These are phyloP conservation scores for Psylliodes chrysocephalus DNA, from an alignment of 2,888 invertebrate genomes.

Conservation along the genomic window DNA sequence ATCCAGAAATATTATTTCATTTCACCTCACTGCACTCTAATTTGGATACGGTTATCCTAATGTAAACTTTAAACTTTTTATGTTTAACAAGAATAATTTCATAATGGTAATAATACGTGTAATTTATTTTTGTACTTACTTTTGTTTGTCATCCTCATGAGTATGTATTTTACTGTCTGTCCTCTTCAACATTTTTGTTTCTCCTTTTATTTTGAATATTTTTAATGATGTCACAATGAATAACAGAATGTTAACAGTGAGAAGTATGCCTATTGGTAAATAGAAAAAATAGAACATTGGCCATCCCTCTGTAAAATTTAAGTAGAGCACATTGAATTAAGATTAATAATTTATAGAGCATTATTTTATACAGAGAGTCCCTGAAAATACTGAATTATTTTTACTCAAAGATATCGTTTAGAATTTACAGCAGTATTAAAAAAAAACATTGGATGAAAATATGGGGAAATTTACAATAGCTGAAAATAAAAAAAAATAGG, in stretches of 20 bases:
- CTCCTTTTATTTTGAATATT: slow-evolving; percentile 73
- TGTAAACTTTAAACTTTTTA: too few species aligned
- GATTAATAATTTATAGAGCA: background rate
- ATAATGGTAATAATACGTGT: too few species aligned
- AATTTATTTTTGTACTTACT: slow-evolving; percentile 56
- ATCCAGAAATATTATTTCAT: too few species aligned
- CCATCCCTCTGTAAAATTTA: slow-evolving; percentile 51
- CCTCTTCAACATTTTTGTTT: slow-evolving; percentile 73
- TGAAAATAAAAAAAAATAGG: background rate
- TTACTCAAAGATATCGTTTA: too few species aligned
- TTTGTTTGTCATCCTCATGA: slow-evolving; percentile 63
- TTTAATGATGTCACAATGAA: slow-evolving; percentile 76
- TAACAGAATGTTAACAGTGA: slow-evolving; percentile 72
- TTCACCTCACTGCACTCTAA: too few species aligned
- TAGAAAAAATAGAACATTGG: slow-evolving; percentile 76
- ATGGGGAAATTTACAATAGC: too few species aligned
- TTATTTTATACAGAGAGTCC: too few species aligned
- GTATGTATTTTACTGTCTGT: slow-evolving; percentile 73
- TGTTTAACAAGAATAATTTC: too few species aligned
- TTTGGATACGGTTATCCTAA: too few species aligned
- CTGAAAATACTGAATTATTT: too few species aligned
- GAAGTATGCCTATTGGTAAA: slow-evolving; percentile 73
- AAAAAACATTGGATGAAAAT: too few species aligned
- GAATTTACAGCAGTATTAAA: too few species aligned
- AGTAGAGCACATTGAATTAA: background rate